Evolutionary conservation across 2,888 invertebrate species (phyloP).

Genomic region (Neoitamus cyanurus): DNA sequence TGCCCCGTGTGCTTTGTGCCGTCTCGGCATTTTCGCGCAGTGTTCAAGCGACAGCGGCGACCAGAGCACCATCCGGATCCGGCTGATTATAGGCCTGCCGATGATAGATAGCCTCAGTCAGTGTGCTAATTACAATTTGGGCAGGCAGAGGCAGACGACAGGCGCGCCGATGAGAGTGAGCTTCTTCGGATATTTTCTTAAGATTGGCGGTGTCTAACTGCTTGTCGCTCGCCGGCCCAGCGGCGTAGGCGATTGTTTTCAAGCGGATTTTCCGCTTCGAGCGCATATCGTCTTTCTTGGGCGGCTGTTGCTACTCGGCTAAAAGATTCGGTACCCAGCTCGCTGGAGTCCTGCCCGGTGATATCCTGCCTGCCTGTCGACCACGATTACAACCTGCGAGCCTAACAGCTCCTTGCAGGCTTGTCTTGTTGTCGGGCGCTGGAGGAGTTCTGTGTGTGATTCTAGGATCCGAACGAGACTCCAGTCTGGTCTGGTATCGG

Average conservation of each 20-base stretch:
- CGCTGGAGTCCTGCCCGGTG: background rate
- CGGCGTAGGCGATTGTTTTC: background rate
- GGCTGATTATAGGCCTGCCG: slow-evolving; percentile 29
- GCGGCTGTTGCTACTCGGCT: background rate
- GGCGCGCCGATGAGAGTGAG: background rate
- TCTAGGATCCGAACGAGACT: background rate
- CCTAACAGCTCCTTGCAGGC: background rate
- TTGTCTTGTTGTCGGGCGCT: background rate
- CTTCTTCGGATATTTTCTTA: background rate
- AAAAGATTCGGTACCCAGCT: background rate
- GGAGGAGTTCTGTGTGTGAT: background rate
- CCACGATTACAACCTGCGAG: background rate
- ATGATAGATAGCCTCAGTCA: slow-evolving; percentile 33
- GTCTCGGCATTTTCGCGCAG: slow-evolving; percentile 47
- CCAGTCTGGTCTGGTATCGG: background rate
- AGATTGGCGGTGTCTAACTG: slow-evolving; percentile 5
- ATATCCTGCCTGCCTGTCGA: background rate
- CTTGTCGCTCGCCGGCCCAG: background rate
- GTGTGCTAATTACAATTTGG: slow-evolving; percentile 37
- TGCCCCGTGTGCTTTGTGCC: slow-evolving; percentile 37
- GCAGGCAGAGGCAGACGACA: slow-evolving; percentile 3
- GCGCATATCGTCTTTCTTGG: background rate
- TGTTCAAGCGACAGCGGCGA: slow-evolving; percentile 49
- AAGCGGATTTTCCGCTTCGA: background rate
- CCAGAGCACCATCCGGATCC: slow-evolving; percentile 48